A percentile compares a stretch with the other conserved stretches of the same genome.
These are phyloP conservation scores for Myiozetetes cayanensis DNA, from an alignment of 2,113 vertebrate genomes.

Conservation along the genomic window DNA sequence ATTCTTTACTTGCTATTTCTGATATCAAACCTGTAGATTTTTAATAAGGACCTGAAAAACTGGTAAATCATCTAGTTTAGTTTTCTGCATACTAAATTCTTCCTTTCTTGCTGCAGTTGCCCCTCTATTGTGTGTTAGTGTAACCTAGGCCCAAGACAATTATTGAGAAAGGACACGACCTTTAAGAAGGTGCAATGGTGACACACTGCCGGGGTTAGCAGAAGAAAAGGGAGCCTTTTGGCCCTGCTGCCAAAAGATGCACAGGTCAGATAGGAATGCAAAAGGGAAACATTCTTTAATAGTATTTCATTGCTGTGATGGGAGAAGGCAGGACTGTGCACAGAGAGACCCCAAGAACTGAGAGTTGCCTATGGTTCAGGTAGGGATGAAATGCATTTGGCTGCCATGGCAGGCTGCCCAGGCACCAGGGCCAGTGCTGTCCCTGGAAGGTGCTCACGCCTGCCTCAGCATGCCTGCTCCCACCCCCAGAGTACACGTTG, in stretches of 20 bases:
- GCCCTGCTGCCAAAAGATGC: background rate
- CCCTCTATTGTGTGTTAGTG: background rate
- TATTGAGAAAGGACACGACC: background rate
- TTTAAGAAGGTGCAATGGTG: background rate
- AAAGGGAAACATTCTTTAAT: background rate
- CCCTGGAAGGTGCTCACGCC: background rate
- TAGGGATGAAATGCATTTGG: background rate
- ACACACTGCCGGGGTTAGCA: background rate
- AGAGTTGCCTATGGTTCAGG: background rate
- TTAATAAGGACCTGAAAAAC: background rate
- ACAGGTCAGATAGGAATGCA: background rate
- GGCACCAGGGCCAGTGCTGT: background rate
- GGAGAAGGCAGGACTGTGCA: background rate
- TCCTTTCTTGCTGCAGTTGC: background rate
- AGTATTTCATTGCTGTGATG: background rate
- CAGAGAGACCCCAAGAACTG: rapidly evolving
- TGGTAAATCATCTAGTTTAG: background rate
- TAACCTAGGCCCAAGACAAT: background rate
- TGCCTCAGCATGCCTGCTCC: background rate
- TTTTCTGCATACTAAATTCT: background rate
- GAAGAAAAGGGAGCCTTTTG: background rate
- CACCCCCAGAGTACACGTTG: rapidly evolving
- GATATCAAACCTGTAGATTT: background rate
- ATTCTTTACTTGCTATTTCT: background rate
- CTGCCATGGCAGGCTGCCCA: background rate